Evolutionary conservation across 1,140 invertebrate species (phyloP), one percentile per base, ranked within the genome.

Genomic region (Drosophila simulans): DNA sequence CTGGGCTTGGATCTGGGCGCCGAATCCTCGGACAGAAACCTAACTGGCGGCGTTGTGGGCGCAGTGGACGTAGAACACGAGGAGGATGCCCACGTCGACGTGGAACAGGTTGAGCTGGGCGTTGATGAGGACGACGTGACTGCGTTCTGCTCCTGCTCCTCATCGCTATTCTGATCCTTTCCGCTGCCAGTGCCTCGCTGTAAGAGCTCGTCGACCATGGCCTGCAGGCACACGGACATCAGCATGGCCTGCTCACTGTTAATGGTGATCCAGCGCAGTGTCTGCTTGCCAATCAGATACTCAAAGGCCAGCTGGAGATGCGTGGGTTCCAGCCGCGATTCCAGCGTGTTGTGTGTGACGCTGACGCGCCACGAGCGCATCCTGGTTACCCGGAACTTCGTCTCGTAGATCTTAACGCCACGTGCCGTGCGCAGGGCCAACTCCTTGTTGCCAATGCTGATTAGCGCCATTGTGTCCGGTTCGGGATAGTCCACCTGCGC

Each of bases 361-460:
- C 97, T 98, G n/a, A 99, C 98, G 76, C 98, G 94, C 98, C 98
- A 99, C 83, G 98, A 98, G 74, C 97, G 94, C 96, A 99, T 99
- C 76, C 98, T 94, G 1, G 98, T 98, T 5, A 99, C 97, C 93
- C 98, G 97, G 91, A 98, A 99, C 81, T 94, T 94, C 13, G 96
- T 95, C 92, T 99, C 98, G 89, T 94, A 94, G 4, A 94, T 92
- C 75, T 94, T 93, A 49, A 93, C 92, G 22, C 90, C 92, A 45
- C 93, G 92, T 37, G 92, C 92, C 20, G 93, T 93, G 58, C 95
- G 93, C 74, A 98, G 94, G 89, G 95, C 95, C 2, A 98, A 91
- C 93, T 98, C 97, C 90, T 95, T 94, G 91, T 95, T 95, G 39
- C 97, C 97, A 90, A 96, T 95, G 48, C 94, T 94, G 17, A 98